Base-by-base conservation (phyloP, 2,888 invertebrate species). In the Oligia strigilis region DNA sequence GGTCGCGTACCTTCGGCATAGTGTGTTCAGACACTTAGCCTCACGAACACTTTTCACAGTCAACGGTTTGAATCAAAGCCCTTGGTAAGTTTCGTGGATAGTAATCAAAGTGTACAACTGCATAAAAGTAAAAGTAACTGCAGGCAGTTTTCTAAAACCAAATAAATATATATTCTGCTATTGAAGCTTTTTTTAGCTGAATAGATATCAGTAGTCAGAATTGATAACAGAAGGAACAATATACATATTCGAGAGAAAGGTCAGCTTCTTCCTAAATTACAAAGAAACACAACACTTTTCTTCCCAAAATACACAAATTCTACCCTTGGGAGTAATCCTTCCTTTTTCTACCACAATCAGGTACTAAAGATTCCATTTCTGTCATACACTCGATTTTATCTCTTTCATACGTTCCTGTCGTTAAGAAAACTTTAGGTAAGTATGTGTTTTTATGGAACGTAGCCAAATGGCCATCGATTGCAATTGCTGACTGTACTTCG, bases 401-500 rank as follows among this genome's bases (percentile, higher is more conserved):
- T 64, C 74, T 64, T 43, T 74, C 17, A 40, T 23, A 64, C 55
- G 0, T 5, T 72, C n/a, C 62, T 49, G 70, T 72, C 62, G 55
- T 71, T 74, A 73, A 66, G 77, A 43, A 83, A 75, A 75, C 69
- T 52, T 3, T 65, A 46, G 29, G 29, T 29, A 29, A 29, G 29
- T 29, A 29, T 29, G 29, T 29, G 29, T n/a, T 83, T 71, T 75
- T 58, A 72, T 79, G 83, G 83, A 83, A 66, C 60, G n/a, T 23
- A 46, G 72, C 83, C 75, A 83, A 83, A 73, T 70, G 29, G 46
- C 40, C 49, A n/a, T 83, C 52, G 72, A 65, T 72, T 83, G 69
- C 64, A 66, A 46, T 69, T 83, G 67, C 72, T 70, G 79, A 62
- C 80, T 19, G 62, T 67, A 75, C 72, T 13, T 46, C 14, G 58